Evolutionary conservation across 2,888 invertebrate genomes (phyloP), one percentile per base, ranked within the genome.

Genomic region (Ormyrus nitidulus): DNA sequence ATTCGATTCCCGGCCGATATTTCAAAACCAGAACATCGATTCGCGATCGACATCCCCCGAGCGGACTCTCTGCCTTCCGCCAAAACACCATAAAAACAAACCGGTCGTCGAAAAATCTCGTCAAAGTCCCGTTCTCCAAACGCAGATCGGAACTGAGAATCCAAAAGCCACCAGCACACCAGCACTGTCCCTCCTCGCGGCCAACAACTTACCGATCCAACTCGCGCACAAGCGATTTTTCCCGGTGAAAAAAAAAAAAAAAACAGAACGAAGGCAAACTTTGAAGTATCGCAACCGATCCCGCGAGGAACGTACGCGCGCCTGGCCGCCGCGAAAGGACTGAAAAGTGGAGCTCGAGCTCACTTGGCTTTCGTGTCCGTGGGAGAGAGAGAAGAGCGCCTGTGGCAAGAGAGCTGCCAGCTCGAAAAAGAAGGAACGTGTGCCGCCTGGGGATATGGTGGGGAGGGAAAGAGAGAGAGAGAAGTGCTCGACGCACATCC

Each of bases 271-370:
- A 19, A 19, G 19, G 19, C 46, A 62, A 58, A 61, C 6, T 10
- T 7, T 7, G 68, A 6, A n/a, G 5, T n/a, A n/a, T 6, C 58
- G 13, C 46, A 19, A 19, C 1, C 19, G 19, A 19, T 19, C 19
- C 19, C 19, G 19, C 19, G 19, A 19, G 19, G 19, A 19, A 44
- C 7, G 68, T 68, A 49, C 61, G 13, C 8, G 53, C 8, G 44
- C 0, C 8, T 2, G 19, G 19, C 19, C 19, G 44, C 19, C 61
- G 53, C 61, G 72, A 62, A 62, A 62, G 68, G 51, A 59, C 46
- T 61, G 61, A 69, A 76, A 76, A 76, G 75, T 76, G 68, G 75
- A 76, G 61, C 75, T 76, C 58, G 56, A 56, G 56, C 56, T 56
- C 56, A 19, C 19, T 19, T 19, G 53, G 49, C 58, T 66, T n/a